Evolutionary conservation across 1,140 invertebrate species (phyloP), one percentile per base, ranked within the genome.

Genomic region (Thereuonema tuberculata): DNA sequence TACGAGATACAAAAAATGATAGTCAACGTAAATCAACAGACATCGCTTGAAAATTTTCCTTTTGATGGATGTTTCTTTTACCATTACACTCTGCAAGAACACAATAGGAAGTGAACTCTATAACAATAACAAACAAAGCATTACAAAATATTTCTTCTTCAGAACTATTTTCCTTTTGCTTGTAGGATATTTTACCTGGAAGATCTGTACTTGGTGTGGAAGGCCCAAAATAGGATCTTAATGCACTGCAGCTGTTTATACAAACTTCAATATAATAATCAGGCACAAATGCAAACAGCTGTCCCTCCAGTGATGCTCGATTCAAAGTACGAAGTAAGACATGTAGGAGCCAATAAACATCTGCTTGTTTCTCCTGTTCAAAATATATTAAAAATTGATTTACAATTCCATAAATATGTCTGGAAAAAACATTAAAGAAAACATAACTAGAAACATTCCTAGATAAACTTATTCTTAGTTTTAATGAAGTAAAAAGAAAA

Each of bases 221-320:
- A 0, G 77, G 75, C 1, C 77, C 73, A 67, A 86, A 79, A 65
- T 82, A 83, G 53, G 72, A 77, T 12, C 77, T 69, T 1, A 81
- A 74, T 59, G 74, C 80, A 63, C 74, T 78, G 57, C 68, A 82
- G 5, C 85, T 69, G 68, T 88, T 84, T 54, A 87, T 76, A 50
- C 85, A 76, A 5, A 81, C 78, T 58, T 88, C 84, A 29, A 90
- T 75, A 69, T 90, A 89, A 67, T 87, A 84, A 63, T 89, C 86
- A 1, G 88, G 88, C 17, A 89, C 81, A 69, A 89, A 90, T 12
- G 81, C 78, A 70, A 89, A 89, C 29, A 89, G 75, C 2, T 79
- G 75, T 14, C 82, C 82, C 46, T 78, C 74, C n/a, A 69, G 65
- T 2, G 83, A 83, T 1, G 81, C 76, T 5, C 72, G 73, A 37